Conservation (phyloP, 2,797 vertebrate genomes). For the Macropus fuliginosus region DNA sequence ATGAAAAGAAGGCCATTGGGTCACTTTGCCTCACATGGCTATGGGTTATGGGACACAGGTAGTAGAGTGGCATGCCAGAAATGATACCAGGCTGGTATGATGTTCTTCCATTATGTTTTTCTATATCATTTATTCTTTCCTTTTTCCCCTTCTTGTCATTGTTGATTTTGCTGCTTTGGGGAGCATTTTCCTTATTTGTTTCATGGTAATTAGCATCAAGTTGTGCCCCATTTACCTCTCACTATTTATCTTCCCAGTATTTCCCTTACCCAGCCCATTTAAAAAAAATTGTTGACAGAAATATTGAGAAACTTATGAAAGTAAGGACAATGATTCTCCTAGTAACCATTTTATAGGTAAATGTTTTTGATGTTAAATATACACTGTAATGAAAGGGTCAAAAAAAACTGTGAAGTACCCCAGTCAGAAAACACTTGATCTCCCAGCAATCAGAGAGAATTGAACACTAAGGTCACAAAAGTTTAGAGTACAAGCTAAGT, state of each 20-base stretch:
- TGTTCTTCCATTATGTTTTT: not conserved
- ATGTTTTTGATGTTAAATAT: not conserved
- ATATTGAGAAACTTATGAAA: not conserved
- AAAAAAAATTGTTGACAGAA: not conserved
- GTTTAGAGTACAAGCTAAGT: not conserved
- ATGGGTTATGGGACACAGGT: not conserved
- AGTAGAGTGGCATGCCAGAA: not conserved
- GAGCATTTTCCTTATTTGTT: not conserved
- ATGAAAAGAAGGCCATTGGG: not conserved
- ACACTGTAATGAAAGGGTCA: not conserved
- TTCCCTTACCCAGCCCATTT: not conserved
- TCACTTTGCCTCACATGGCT: not conserved
- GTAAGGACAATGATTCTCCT: not conserved
- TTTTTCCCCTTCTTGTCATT: not conserved
- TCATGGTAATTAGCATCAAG: not conserved
- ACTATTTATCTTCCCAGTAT: not conserved
- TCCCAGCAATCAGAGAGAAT: not conserved
- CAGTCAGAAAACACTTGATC: not conserved
- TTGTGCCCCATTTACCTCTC: not conserved
- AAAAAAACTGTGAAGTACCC: not conserved
- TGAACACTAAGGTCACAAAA: not conserved
- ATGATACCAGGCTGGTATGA: not conserved
- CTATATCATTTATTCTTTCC: not conserved
- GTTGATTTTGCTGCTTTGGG: not conserved
- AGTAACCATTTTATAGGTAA: not conserved